A percentile compares a stretch with the other conserved stretches of the same genome.
Evolutionary conservation across 2,888 invertebrate species (phyloP).

Genomic region (Dryobota labecula): DNA sequence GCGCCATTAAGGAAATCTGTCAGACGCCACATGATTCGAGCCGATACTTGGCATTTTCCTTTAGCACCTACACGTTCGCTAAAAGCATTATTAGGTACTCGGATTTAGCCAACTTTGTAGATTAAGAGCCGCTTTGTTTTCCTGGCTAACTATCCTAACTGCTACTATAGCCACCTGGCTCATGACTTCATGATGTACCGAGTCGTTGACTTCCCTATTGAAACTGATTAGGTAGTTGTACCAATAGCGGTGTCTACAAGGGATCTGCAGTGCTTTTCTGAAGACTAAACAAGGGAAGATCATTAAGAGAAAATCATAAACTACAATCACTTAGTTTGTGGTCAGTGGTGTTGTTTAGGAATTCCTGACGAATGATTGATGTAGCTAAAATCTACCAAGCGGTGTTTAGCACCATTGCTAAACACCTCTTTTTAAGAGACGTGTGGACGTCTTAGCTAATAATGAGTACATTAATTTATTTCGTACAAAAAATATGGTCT

Average conservation of each 20-base stretch:
- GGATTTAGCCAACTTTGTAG: conserved; percentile 12
- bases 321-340: background rate
- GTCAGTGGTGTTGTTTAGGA: background rate
- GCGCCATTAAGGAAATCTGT: too few species aligned
- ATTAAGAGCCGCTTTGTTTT: conserved; percentile 31
- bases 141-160: background rate
- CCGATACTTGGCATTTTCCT: too few species aligned
- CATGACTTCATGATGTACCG: background rate
- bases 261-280: background rate
- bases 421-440: too few species aligned
- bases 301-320: background rate
- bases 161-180: conserved; percentile 15
- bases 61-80: background rate
- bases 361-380: background rate
- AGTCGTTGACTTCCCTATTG: conserved; percentile 36
- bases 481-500: too few species aligned
- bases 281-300: background rate
- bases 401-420: too few species aligned
- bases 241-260: too few species aligned
- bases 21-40: too few species aligned
- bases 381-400: too few species aligned
- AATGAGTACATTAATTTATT: background rate
- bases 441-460: background rate
- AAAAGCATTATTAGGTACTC: background rate
- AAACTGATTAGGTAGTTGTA: background rate